A percentile compares a stretch with the other conserved stretches of the same genome.
Conservation (phyloP, 2,888 invertebrate species). For the Calameuta filiformis region DNA sequence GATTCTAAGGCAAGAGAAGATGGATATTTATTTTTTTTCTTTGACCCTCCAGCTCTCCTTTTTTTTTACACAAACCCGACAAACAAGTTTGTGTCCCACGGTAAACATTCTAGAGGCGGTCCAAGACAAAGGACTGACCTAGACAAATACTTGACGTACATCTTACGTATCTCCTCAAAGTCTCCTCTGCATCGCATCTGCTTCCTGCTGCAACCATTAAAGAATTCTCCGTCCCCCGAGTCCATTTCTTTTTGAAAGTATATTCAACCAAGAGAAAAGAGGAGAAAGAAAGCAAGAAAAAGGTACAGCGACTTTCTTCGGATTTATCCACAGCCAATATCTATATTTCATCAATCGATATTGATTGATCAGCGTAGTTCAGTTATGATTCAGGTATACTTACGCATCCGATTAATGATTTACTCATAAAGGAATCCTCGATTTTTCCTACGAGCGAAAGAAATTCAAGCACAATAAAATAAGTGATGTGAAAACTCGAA, state of each 20-base stretch:
- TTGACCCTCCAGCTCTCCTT: neutral
- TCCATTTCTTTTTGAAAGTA: neutral
- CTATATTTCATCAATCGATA: neutral
- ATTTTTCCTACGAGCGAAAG: neutral
- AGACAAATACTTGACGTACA: conserved; percentile 1
- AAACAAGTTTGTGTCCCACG: neutral
- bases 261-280: neutral
- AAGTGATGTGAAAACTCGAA: neutral
- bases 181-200: neutral
- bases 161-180: neutral
- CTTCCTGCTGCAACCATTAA: neutral
- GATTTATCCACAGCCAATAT: neutral
- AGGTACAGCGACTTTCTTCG: neutral
- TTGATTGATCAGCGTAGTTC: neutral
- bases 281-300: neutral
- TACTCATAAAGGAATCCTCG: neutral
- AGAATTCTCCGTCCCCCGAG: neutral
- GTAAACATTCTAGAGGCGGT: conserved; percentile 4
- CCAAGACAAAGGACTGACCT: conserved; percentile 1
- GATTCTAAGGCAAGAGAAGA: conserved; percentile 1
- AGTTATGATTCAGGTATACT: neutral
- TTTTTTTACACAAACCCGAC: neutral
- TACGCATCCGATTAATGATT: neutral
- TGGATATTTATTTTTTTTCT: neutral
- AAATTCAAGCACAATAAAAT: neutral